Evolutionary conservation across 2,888 invertebrate genomes (phyloP).

Genomic region (Leptopterna dolabrata): DNA sequence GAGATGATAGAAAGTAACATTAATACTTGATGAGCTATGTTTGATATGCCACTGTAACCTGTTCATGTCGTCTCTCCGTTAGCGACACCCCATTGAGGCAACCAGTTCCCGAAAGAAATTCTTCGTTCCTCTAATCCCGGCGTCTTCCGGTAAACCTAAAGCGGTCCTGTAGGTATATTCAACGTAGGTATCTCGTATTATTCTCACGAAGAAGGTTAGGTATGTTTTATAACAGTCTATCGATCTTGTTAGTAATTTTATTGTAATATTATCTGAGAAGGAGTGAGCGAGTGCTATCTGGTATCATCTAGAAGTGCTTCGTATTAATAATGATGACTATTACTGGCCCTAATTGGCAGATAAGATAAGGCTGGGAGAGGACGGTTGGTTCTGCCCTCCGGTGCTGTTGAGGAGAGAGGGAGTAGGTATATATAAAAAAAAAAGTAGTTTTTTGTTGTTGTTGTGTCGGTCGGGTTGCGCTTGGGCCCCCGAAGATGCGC

Average conservation of each 20-base stretch:
- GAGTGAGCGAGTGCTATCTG: slow-evolving; percentile 53
- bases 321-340: slow-evolving; percentile 58
- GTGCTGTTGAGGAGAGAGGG: slow-evolving; percentile 22
- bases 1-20: not conserved
- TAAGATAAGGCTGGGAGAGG: slow-evolving; percentile 41
- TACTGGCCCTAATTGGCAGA: slow-evolving; percentile 57
- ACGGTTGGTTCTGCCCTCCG: slow-evolving; percentile 18
- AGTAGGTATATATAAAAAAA: slow-evolving; percentile 16
- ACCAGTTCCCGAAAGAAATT: not conserved
- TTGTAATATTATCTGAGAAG: slow-evolving; percentile 48
- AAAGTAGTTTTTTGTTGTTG: slow-evolving; percentile 22
- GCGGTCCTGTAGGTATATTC: not conserved
- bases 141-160: not conserved
- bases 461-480: slow-evolving; percentile 46
- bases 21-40: not conserved
- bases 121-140: not conserved
- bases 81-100: not conserved
- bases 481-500: slow-evolving; percentile 50
- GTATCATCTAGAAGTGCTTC: slow-evolving; percentile 57
- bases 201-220: slow-evolving; percentile 16
- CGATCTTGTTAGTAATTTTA: slow-evolving; percentile 52
- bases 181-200: not conserved
- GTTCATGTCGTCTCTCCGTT: not conserved
- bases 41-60: not conserved
- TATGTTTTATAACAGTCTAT: slow-evolving; percentile 49